These are phyloP conservation scores for Reticulitermes speratus DNA, from an alignment of 1,140 invertebrate species.

Conservation along the genomic window DNA sequence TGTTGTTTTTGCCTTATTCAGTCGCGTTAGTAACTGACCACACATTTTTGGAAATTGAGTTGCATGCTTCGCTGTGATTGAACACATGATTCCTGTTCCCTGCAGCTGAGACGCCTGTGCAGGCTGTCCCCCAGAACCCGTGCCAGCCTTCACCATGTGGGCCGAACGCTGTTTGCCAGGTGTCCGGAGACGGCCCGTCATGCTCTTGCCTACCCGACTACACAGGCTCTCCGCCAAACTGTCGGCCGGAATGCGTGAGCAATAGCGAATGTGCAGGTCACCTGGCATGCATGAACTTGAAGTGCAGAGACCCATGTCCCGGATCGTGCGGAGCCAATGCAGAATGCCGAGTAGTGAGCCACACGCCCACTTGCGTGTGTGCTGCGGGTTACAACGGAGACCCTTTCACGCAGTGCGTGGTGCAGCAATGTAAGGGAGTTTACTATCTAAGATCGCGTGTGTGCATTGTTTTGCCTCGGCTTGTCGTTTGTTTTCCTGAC, in stretches of 20 bases:
- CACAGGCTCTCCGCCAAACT: conserved; percentile 53
- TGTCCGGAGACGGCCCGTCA: conserved; percentile 50
- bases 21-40: background rate
- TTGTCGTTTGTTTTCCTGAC: conserved; percentile 21
- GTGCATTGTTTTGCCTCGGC: background rate
- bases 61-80: conserved; percentile 50
- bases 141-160: conserved; percentile 58
- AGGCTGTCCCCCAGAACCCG: conserved; percentile 47
- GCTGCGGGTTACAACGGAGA: conserved; percentile 48
- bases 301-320: conserved; percentile 57
- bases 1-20: background rate
- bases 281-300: conserved; percentile 52
- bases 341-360: conserved; percentile 60
- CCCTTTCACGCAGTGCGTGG: conserved; percentile 49
- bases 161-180: conserved; percentile 54
- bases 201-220: conserved; percentile 54
- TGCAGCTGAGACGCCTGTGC: conserved; percentile 38
- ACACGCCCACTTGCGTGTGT: conserved; percentile 55
- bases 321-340: conserved; percentile 57
- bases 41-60: background rate
- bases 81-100: background rate
- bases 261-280: conserved; percentile 51
- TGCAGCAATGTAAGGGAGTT: conserved; percentile 44
- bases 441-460: background rate
- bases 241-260: conserved; percentile 54